These are phyloP conservation scores for Theristicus caerulescens DNA, from an alignment of 2,113 vertebrate genomes.

Conservation along the genomic window DNA sequence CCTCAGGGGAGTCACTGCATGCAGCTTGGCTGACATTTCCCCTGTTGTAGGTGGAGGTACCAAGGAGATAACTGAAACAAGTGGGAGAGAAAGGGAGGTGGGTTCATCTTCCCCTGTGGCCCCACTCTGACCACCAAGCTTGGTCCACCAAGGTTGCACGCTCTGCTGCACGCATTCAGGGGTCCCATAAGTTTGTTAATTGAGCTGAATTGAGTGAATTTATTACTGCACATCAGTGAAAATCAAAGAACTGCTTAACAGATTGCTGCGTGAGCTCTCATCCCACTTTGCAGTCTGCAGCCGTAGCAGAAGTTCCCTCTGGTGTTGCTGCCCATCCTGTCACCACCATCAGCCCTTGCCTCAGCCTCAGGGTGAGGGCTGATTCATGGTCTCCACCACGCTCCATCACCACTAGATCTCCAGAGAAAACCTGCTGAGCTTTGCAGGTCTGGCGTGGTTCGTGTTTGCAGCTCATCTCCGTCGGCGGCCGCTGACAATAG, in stretches of 20 bases:
- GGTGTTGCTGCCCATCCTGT: not conserved
- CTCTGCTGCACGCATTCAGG: not conserved
- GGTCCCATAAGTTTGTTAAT: not conserved
- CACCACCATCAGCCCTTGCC: not conserved
- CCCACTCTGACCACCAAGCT: no score
- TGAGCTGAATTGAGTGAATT: not conserved
- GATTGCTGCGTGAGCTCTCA: not conserved
- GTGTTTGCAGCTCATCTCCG: not conserved
- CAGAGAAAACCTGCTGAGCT: not conserved
- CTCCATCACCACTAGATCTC: not conserved
- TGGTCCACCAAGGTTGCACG: not conserved
- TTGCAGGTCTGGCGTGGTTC: not conserved
- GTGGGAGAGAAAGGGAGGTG: not conserved
- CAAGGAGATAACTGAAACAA: not conserved
- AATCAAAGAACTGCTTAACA: not conserved
- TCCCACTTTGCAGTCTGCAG: not conserved
- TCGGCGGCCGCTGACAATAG: not conserved
- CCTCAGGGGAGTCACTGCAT: not conserved
- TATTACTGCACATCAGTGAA: not conserved
- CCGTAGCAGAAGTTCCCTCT: not conserved
- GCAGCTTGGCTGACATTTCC: not conserved
- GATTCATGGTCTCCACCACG: not conserved
- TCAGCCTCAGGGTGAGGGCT: not conserved
- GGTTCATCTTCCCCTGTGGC: not conserved
- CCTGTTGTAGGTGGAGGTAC: not conserved